phyloP scores from a whole-genome alignment of 2,888 invertebrate species.

The Dolichomitus sp. region DNA sequence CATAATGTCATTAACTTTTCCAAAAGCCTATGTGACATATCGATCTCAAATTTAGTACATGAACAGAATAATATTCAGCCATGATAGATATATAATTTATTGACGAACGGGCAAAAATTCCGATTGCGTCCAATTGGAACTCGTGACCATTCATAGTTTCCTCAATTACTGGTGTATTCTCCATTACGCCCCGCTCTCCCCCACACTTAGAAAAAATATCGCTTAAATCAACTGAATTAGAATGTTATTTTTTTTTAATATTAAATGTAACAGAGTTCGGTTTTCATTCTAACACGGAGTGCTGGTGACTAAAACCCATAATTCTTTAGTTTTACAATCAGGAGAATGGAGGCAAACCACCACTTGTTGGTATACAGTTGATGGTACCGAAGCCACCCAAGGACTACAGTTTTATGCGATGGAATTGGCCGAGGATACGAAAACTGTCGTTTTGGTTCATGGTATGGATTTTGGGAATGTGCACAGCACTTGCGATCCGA shows the following conservation, averaged over 20 bases:
- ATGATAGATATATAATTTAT: too few species aligned
- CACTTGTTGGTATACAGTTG: slow-evolving; percentile 85
- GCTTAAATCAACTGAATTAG: too few species aligned
- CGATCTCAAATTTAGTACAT: too few species aligned
- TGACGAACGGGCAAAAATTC: too few species aligned
- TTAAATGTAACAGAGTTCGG: background rate
- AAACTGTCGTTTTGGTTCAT: slow-evolving; percentile 92
- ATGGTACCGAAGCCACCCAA: slow-evolving; percentile 85
- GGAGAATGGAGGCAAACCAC: slow-evolving; percentile 86
- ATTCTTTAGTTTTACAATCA: slow-evolving; percentile 84
- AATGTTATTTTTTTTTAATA: background rate
- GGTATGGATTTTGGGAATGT: slow-evolving; percentile 91
- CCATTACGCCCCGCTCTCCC: too few species aligned
- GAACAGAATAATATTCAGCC: too few species aligned
- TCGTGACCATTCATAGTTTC: too few species aligned
- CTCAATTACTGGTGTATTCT: slow-evolving; percentile 22
- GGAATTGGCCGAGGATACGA: slow-evolving; percentile 94
- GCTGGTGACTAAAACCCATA: slow-evolving; percentile 60
- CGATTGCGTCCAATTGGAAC: too few species aligned
- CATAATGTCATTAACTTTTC: too few species aligned
- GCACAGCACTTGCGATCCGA: slow-evolving; percentile 91
- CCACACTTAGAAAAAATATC: background rate
- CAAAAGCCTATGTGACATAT: too few species aligned
- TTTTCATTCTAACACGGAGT: slow-evolving; percentile 10
- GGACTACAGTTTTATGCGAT: slow-evolving; percentile 89